Base-by-base conservation (phyloP, 2,888 invertebrate species). In the Alcis repandata region DNA sequence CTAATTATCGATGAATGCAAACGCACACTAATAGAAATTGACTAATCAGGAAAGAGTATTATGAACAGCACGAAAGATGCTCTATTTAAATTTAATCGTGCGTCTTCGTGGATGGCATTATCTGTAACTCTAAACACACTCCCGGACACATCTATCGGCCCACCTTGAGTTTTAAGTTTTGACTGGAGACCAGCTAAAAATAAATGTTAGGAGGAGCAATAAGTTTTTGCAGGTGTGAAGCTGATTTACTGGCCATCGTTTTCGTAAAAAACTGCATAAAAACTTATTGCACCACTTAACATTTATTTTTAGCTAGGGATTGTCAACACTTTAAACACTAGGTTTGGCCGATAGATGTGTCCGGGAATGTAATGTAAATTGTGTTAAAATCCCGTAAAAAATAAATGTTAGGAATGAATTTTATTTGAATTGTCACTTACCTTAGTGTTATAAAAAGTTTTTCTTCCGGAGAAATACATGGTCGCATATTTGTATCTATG, bases 391-490 rank as follows among this genome's bases (percentile, higher is more conserved):
- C 20, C 59, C 51, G 51, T 59, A 59, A 59, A 51, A 52, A 49
- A 59, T 59, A 59, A 40, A 48, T 59, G 22, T 40, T 49, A 38
- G 46, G 38, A 49, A 46, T 41, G 2, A 41, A 46, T 33, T 49
- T 27, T 4, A 41, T 36, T 54, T 38, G 15, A 53, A 20, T 66
- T 66, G 46, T 65, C 59, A 67, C 60, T 62, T 65, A 68, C 70
- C 70, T 70, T 66, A 65, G 70, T 66, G 71, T 66, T 68, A 68
- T 63, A 68, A 68, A 68, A 20, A 66, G 10, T 67, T 67, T 71
- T 71, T 68, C 67, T 68, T 68, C 66, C 65, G 67, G 63, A 70
- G 61, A 68, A 66, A 70, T 48, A 63, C 65, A 68, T 65, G 64
- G 62, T 63, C 68, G 65, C 67, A 70, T 65, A 68, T 68, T 66